Base-by-base conservation (phyloP, 92 coral and sea anemone species). In the Epizoanthus rinbou region DNA sequence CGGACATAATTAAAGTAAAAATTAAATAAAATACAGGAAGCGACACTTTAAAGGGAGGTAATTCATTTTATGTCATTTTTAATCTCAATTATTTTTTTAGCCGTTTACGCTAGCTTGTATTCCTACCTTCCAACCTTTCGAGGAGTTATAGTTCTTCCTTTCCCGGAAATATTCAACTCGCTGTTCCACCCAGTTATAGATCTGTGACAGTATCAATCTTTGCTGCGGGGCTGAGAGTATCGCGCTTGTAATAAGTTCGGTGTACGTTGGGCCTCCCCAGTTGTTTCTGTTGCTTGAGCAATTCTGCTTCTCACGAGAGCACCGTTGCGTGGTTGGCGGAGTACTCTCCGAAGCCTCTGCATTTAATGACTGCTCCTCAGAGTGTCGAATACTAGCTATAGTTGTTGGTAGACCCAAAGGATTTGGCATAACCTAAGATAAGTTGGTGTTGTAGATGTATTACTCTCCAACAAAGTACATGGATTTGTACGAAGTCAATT, bases 261-360 rank as follows among this genome's bases (percentile, higher is more conserved):
- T 78, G 28, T 78, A 78, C 16, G 82, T 78, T 9, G 82, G 82
- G 3, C 82, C 82, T 60, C 82, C 82, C 82, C 82, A 78, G 0
- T 14, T 78, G 70, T 78, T 78, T 62, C 37, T 21, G 3, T 69
- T 71, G 23, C 82, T 41, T 16, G 31, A n/a, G 54, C 54, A 50
- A 3, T 33, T 57, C 25, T 28, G 31, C 31, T 60, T 78, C 57
- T 25, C 19, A 59, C 56, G 21, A 62, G 50, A 39, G 28, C 39
- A 62, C 23, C 5, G 54, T 33, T 59, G 81, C 43, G 82, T 59
- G 41, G 82, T 35, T 4, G 58, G 43, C 43, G 43, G 23, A 60
- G 71, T 28, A 13, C 28, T 1, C 54, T 50, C 16, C 54, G 54
- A 41, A 21, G 25, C 19, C 11, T 78, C 57, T 14, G 56, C 3